Base-by-base conservation (phyloP, 1,140 invertebrate genomes). In the Halesus radiatus region DNA sequence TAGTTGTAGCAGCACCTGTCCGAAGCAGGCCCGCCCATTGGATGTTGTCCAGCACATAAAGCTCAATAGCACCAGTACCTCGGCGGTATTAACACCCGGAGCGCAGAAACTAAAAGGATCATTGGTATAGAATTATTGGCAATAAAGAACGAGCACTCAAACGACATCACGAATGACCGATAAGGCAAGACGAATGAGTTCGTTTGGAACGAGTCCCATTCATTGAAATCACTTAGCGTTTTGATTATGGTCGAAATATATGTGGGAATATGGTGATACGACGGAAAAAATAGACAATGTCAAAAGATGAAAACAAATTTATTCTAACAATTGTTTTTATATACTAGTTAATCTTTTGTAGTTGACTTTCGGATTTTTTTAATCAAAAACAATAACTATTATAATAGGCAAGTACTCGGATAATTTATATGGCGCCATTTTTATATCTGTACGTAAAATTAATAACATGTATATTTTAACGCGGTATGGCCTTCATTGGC, bases 171-270 rank as follows among this genome's bases (percentile, higher is more conserved):
- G 72, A 74, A 58, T 74, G 72, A 50, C 54, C 72, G 72, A 74
- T 74, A 72, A 74, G 23, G 52, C 18, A 58, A 74, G 72, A 56
- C 29, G 72, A 74, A 74, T 32, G 68, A 72, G 68, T 53, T 72
- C 18, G 18, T 74, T 74, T 58, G 52, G 68, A 26, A 26, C 62
- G 62, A 66, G 29, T 1, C 29, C 62, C 62, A 29, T 66, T 66
- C 62, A 66, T 66, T 66, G 62, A 66, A 32, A 32, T 66, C 62
- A 66, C 62, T 66, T 66, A 66, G 62, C 62, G 32, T 66, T 66
- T 29, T 66, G 62, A 66, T 66, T 66, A 66, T 60, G 37, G 37
- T 45, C 7, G 18, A 60, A 60, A 60, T 60, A 60, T 60, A 23
- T 23, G 56, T 60, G 56, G 56, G 56, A 60, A 60, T 6, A 22